A percentile compares a stretch with the other conserved stretches of the same genome.
Evolutionary conservation across 2,113 vertebrate species (phyloP).

Genomic region (Stomatorhinus ivindoensis): DNA sequence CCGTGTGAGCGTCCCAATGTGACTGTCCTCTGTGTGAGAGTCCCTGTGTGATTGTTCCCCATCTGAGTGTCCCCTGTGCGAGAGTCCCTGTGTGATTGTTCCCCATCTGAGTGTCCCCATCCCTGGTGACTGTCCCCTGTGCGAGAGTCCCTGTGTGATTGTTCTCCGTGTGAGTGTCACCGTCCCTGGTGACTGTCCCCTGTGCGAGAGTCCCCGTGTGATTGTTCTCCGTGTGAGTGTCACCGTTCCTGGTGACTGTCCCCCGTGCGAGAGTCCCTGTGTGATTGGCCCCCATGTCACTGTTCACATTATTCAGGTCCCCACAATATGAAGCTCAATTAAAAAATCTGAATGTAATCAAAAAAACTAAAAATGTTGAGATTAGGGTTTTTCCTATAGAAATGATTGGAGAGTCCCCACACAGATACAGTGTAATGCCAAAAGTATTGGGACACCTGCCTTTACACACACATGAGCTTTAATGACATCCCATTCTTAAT

Average conservation of each 20-base stretch:
- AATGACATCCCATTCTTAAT: too few species aligned
- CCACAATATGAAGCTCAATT: not conserved
- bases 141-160: not conserved
- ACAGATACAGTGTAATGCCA: not conserved
- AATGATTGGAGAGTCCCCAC: not conserved
- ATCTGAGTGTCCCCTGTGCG: not conserved
- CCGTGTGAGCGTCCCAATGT: too few species aligned
- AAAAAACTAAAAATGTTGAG: not conserved
- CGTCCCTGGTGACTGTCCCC: not conserved
- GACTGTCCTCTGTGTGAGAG: not conserved
- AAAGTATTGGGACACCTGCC: too few species aligned
- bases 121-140: not conserved
- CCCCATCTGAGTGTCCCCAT: too few species aligned
- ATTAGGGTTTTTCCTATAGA: not conserved
- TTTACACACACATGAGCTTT: too few species aligned
- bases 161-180: too few species aligned
- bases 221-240: too few species aligned
- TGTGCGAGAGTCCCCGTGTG: too few species aligned
- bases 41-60: not conserved
- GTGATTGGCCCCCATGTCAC: not conserved
- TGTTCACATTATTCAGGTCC: not conserved
- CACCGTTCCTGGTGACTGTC: too few species aligned
- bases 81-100: not conserved
- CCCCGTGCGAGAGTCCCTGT: not conserved
- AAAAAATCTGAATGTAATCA: not conserved